Evolutionary conservation across 2,797 vertebrate genomes (phyloP).

Genomic region (Botia almorhae): DNA sequence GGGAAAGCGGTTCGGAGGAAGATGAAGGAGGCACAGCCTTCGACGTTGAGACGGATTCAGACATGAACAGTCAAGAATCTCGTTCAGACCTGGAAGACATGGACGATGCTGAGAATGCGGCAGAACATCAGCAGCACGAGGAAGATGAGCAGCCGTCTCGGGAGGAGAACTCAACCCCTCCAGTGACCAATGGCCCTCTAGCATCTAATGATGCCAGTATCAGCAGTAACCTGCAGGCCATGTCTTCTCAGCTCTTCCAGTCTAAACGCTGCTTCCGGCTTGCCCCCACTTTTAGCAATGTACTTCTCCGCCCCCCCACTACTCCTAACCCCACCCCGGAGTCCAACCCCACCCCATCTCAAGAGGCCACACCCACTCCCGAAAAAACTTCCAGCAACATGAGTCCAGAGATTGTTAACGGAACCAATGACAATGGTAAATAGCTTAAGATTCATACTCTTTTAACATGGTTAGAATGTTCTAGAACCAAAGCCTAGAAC

Average conservation of each 20-base stretch:
- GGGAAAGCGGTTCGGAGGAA: constrained; percentile 85
- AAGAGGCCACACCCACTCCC: constrained; percentile 69
- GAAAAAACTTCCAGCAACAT: constrained; percentile 62
- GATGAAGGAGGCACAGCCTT: constrained; percentile 92
- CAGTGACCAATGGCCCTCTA: constrained; percentile 81
- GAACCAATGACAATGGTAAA: constrained; percentile 78
- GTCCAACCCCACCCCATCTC: constrained; percentile 63
- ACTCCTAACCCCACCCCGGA: constrained; percentile 56
- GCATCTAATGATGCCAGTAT: constrained; percentile 84
- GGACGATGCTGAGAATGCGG: constrained; percentile 79
- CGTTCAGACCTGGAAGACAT: constrained; percentile 96
- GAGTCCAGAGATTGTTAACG: constrained; percentile 72
- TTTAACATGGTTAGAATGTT: not conserved
- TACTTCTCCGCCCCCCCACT: constrained; percentile 81
- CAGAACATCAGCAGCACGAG: constrained; percentile 53
- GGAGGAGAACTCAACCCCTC: constrained; percentile 69
- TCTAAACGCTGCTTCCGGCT: constrained; percentile 94
- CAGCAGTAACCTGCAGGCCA: constrained; percentile 96
- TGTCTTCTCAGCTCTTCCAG: constrained; percentile 97
- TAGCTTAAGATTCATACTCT: not conserved
- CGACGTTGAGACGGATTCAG: constrained; percentile 93
- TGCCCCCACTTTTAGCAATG: constrained; percentile 95
- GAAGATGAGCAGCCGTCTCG: constrained; percentile 56
- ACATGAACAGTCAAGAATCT: constrained; percentile 99
- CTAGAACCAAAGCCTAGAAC: too few species aligned